Conservation (phyloP, 2,888 invertebrate genomes). For the Pheosia tremula region DNA sequence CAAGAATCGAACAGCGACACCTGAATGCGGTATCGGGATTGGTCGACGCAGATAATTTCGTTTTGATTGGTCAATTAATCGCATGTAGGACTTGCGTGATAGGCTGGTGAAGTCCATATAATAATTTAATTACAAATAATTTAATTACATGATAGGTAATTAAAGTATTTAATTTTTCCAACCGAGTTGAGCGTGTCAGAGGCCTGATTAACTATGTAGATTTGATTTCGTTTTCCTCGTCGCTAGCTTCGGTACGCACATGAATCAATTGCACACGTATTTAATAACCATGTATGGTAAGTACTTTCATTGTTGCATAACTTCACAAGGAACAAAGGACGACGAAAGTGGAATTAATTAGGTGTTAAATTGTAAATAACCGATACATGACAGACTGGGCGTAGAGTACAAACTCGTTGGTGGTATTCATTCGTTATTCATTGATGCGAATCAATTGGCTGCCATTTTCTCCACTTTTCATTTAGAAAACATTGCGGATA, state of each 20-base stretch:
- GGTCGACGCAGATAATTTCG: slow-evolving; percentile 13
- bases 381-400: slow-evolving; percentile 11
- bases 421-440: slow-evolving; percentile 31
- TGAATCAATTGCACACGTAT: too few relatives aligned
- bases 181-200: too few relatives aligned
- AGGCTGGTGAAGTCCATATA: too few relatives aligned
- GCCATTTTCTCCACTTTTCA: slow-evolving; percentile 49
- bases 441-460: slow-evolving; percentile 17
- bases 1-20: slow-evolving; percentile 27
- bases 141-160: too few relatives aligned
- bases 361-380: slow-evolving; percentile 14
- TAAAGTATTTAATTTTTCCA: too few relatives aligned
- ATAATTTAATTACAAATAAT: too few relatives aligned
- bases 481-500: slow-evolving; percentile 43
- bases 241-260: too few relatives aligned
- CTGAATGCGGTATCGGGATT: slow-evolving; percentile 49
- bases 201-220: too few relatives aligned
- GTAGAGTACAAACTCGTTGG: slow-evolving; percentile 9
- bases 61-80: background rate
- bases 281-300: background rate
- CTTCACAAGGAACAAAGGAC: background rate
- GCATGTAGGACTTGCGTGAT: too few relatives aligned
- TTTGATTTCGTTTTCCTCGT: too few relatives aligned
- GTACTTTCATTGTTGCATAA: background rate
- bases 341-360: background rate